Evolutionary conservation across 1,140 invertebrate genomes (phyloP), one percentile per base, ranked within the genome.

Genomic region (Limonius californicus): DNA sequence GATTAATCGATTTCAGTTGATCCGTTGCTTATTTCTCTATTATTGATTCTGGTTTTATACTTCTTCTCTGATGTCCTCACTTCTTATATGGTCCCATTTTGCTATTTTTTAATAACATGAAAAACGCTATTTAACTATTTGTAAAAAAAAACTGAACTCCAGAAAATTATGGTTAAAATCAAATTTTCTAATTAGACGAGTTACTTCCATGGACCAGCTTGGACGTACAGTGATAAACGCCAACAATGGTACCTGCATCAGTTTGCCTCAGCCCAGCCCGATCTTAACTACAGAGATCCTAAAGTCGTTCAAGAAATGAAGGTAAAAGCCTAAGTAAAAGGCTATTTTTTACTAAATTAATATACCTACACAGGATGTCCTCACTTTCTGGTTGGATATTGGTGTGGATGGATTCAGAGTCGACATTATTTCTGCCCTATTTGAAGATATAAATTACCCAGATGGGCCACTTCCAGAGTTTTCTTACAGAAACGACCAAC

Each of bases 391-490:
- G 91, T 65, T 93, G 2, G 77, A 84, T 0, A 85, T 82, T 75
- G 89, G 88, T n/a, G 86, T 92, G 0, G 85, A 87, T 70, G 91
- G 91, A 15, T 92, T 92, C 69, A 81, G 87, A 63, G 81, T 93
- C n/a, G 83, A 85, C 68, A 50, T 50, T 16, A 27, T 50, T 47
- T 27, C 56, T 8, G 18, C 30, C 2, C 20, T 57, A 15, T 57
- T 57, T 23, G 56, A 57, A 57, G 1, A 15, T 20, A 7, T 2
- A 12, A 15, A 20, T 6, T 59, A 45, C 27, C 19, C 14, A 3
- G 57, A 59, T 11, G 57, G 14, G 27, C 39, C 39, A n/a, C 19
- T 16, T 7, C 15, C 57, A 15, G 2, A 59, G 23, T 87, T 91
- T 65, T 81, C 82, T 23, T 84, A 87, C 64, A 87, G 86, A 0